phyloP scores from a whole-genome alignment of 2,888 invertebrate species.

The Oegoconia quadripuncta region DNA sequence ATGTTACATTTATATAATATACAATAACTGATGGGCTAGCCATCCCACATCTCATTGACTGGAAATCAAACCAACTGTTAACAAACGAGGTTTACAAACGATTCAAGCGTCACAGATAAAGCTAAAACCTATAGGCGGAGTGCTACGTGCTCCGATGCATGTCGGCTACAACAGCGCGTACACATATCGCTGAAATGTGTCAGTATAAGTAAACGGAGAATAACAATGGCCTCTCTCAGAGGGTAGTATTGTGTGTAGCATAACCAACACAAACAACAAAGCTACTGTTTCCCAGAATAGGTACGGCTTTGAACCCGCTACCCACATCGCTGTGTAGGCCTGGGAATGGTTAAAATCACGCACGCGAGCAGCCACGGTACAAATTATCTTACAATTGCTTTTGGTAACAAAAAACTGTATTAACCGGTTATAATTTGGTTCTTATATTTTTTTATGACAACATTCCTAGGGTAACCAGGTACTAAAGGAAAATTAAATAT shows the following conservation, averaged over 20 bases:
- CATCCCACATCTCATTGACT: no score
- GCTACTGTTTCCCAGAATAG: constrained; percentile 63
- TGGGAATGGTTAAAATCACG: constrained; percentile 32
- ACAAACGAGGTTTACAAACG: no score
- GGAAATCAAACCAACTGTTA: no score
- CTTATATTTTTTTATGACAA: no score
- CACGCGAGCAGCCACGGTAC: constrained; percentile 13
- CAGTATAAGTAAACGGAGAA: constrained; percentile 3
- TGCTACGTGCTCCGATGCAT: constrained; percentile 51
- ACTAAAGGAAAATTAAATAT: no score
- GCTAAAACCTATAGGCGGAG: constrained; percentile 13
- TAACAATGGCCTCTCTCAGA: constrained; percentile 30
- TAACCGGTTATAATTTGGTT: no score
- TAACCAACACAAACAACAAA: constrained; percentile 45
- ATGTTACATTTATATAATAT: no score
- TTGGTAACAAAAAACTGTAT: no score
- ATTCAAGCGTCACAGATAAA: no score
- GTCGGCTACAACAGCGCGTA: constrained; percentile 33
- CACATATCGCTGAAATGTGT: constrained; percentile 33
- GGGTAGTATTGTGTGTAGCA: constrained; percentile 21
- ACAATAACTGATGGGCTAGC: no score
- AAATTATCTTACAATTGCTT: neutral
- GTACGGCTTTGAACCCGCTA: constrained; percentile 34
- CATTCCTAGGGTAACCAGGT: no score
- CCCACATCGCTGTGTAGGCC: neutral